Evolutionary conservation across 2,888 invertebrate species (phyloP), one percentile per base, ranked within the genome.

Genomic region (Ophioninae sp.): DNA sequence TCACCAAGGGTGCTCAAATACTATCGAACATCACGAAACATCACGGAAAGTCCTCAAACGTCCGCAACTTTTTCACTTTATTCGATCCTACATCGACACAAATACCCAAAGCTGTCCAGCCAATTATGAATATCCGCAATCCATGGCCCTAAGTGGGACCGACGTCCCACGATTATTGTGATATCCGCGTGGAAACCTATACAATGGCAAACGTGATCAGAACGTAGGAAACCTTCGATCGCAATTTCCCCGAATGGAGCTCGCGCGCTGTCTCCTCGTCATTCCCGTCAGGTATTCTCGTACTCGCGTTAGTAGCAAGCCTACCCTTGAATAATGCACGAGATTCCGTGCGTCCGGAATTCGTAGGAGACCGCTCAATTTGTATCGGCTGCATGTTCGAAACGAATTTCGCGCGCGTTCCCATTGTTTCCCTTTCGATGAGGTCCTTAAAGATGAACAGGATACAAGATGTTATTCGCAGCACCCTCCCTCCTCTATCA

Each of bases 301-400:
- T 74, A 72, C 77, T 69, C 77, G 76, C 61, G 77, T 81, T 78
- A 21, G 50, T 41, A 59, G 72, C 57, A 77, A 41, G 41, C 41
- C 41, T 41, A 10, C 41, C 8, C 7, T 82, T 85, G 85, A 85
- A 85, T 85, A 85, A 85, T 85, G 80, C 81, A 85, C 82, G 64
- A 44, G 68, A 57, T 44, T n/a, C 50, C 21, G 75, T 69, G 30
- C 62, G 30, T 73, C 23, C 62, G 76, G 76, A 83, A 83, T 80
- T 83, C 76, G 72, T 76, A 57, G 41, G 61, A 39, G 13, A 56
- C 37, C 56, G 67, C 37, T 73, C 39, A 23, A 65, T 59, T 65
- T 41, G 13, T 56, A 56, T 72, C 39, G 37, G 23, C 13, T n/a
- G n/a, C n/a, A n/a, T n/a, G n/a, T n/a, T n/a, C n/a, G 41, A 41